Evolutionary conservation across 2,113 vertebrate species (phyloP), one percentile per base, ranked within the genome.

Genomic region (Oryzias melastigma): DNA sequence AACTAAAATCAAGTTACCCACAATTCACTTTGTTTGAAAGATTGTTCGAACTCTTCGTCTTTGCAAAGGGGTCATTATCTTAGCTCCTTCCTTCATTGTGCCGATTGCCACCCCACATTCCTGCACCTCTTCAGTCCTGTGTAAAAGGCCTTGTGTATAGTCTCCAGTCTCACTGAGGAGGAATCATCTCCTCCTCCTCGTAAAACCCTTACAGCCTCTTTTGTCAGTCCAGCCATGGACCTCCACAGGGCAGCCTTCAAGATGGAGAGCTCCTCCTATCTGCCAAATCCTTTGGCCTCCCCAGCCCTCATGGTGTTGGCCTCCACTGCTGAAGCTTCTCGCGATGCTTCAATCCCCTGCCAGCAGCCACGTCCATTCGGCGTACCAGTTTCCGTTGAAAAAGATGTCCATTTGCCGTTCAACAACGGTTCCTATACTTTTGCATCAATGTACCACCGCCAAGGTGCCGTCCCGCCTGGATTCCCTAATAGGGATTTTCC

Each of bases 181-280:
- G 78, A 76, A 68, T 43, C 29, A 58, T 86, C 89, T 88, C 84
- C 81, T 86, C 84, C 62, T 81, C 58, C 62, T 78, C 80, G 71
- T 87, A 27, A 83, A 68, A 57, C 47, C 55, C 52, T 76, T 44
- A 20, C 45, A 8, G 61, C 18, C 20, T 48, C 41, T 10, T 48
- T 68, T 83, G 61, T 44, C 67, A 1, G 13, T 65, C 50, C 65
- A 81, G 52, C 65, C 69, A 99, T 99, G 97, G 97, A 99, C 93
- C 95, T 99, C 91, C 97, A 98, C 92, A 93, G 96, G 91, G 96
- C 97, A 80, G 95, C 97, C 63, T 99, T 99, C 94, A 98, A 98
- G 92, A 99, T 99, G 97, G 97, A 99, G 93, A 99, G 94, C 91
- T 98, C 97, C 73, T 98, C 97, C 87, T 99, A 99, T 75, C 93